Percentiles rank a stretch among this genome's conserved stretches.
Evolutionary conservation across 2,113 vertebrate genomes (phyloP).

Genomic region (Suricata suricatta): DNA sequence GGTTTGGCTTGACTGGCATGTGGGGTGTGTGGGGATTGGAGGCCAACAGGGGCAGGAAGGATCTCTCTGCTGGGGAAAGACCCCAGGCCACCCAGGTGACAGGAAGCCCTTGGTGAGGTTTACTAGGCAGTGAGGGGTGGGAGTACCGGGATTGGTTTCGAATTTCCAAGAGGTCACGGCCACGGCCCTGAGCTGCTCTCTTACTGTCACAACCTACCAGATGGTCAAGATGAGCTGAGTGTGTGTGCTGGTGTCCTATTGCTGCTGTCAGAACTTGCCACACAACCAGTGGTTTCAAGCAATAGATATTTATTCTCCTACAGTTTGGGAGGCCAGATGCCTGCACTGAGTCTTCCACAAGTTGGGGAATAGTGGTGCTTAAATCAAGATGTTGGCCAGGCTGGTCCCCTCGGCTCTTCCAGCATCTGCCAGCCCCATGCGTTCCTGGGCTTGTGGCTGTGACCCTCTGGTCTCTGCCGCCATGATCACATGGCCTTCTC

Average conservation of each 20-base stretch:
- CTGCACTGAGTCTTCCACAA: not conserved
- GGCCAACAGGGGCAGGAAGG: not conserved
- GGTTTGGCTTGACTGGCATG: not conserved
- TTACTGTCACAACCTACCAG: not conserved
- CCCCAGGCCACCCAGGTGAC: not conserved
- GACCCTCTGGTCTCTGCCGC: not conserved
- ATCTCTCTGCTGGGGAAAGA: not conserved
- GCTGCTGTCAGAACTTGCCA: not conserved
- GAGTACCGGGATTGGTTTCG: not conserved
- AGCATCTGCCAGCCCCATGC: not conserved
- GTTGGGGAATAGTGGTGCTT: not conserved
- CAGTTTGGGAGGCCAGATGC: not conserved
- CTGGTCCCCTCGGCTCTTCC: not conserved
- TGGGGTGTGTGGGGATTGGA: fast-evolving
- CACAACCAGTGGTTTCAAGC: not conserved
- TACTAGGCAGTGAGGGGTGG: not conserved
- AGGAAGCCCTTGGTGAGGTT: not conserved
- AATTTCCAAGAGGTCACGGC: not conserved
- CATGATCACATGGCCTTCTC: not conserved
- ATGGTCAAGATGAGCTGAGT: too few relatives aligned
- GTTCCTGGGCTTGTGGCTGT: not conserved
- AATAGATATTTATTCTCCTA: not conserved
- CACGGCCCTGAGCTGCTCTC: not conserved
- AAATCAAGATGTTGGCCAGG: not conserved
- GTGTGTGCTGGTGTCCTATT: not conserved